Evolutionary conservation across 2,113 vertebrate genomes (phyloP).

Genomic region (Engystomops pustulosus): DNA sequence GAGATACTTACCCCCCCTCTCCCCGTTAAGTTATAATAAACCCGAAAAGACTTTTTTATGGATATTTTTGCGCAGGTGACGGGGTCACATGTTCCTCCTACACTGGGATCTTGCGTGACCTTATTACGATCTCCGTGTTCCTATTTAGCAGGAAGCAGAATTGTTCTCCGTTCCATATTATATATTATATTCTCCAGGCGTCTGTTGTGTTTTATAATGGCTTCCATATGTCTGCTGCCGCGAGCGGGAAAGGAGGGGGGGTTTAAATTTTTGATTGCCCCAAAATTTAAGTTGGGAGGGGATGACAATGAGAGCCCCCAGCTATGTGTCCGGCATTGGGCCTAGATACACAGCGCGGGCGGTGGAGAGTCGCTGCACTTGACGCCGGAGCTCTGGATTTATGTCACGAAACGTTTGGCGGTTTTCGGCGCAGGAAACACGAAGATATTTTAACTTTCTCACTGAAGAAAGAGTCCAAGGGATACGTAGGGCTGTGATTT

Average conservation of each 20-base stretch:
- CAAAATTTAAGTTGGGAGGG: neutral
- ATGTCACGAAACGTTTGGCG: slow-evolving; percentile 33
- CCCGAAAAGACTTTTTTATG: too few species aligned
- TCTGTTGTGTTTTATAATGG: slow-evolving; percentile 23
- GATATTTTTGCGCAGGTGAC: too few species aligned
- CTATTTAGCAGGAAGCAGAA: neutral
- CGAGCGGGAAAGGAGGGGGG: neutral
- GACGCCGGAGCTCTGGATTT: slow-evolving; percentile 7
- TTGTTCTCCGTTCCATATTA: neutral
- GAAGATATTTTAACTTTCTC: neutral
- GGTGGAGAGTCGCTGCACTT: slow-evolving; percentile 17
- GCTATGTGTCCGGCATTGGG: neutral
- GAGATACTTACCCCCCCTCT: too few species aligned
- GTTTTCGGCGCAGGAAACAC: slow-evolving; percentile 28
- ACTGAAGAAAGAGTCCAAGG: neutral
- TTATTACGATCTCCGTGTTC: neutral
- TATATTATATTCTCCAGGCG: neutral
- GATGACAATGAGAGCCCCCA: neutral
- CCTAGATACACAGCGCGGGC: slow-evolving; percentile 10
- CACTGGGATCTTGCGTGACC: neutral
- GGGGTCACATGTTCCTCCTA: neutral
- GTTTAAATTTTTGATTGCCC: neutral
- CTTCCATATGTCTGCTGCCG: slow-evolving; percentile 22
- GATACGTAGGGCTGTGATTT: slow-evolving; percentile 22
- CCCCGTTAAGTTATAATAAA: too few species aligned